phyloP scores from a whole-genome alignment of 2,797 vertebrate genomes.

The Gephyroberyx darwinii region DNA sequence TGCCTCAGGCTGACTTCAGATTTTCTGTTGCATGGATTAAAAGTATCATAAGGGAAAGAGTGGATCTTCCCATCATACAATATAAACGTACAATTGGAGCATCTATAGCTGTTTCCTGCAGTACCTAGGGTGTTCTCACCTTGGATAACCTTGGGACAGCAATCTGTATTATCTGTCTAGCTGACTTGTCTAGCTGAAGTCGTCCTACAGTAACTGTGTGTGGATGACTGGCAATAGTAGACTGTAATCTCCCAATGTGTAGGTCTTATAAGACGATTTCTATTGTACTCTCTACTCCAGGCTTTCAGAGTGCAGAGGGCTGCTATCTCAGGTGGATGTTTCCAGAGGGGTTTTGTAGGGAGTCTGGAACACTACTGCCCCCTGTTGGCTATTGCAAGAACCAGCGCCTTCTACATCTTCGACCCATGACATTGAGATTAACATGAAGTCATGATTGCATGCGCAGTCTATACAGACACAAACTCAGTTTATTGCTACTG shows the following conservation, averaged over 20 bases:
- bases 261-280: conserved; percentile 24
- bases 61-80: neutral
- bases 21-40: conserved; percentile 23
- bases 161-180: conserved; percentile 19
- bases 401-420: neutral
- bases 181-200: conserved; percentile 21
- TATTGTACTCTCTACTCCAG: neutral
- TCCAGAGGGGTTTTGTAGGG: conserved; percentile 6
- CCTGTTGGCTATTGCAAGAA: conserved; percentile 57
- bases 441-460: neutral
- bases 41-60: conserved; percentile 26
- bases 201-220: neutral
- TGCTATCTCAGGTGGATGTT: conserved; percentile 38
- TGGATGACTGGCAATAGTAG: neutral
- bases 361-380: conserved; percentile 61
- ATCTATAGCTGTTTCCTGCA: conserved; percentile 5
- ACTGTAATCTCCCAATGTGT: conserved; percentile 28
- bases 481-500: neutral
- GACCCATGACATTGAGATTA: neutral
- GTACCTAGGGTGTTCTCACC: neutral
- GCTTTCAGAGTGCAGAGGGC: conserved; percentile 16
- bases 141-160: conserved; percentile 2
- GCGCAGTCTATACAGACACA: neutral
- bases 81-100: too few relatives aligned
- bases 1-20: conserved; percentile 44